Percentiles rank a stretch among this genome's conserved stretches.
phyloP scores from a whole-genome alignment of 1,140 invertebrate genomes.

The Euura lappo region DNA sequence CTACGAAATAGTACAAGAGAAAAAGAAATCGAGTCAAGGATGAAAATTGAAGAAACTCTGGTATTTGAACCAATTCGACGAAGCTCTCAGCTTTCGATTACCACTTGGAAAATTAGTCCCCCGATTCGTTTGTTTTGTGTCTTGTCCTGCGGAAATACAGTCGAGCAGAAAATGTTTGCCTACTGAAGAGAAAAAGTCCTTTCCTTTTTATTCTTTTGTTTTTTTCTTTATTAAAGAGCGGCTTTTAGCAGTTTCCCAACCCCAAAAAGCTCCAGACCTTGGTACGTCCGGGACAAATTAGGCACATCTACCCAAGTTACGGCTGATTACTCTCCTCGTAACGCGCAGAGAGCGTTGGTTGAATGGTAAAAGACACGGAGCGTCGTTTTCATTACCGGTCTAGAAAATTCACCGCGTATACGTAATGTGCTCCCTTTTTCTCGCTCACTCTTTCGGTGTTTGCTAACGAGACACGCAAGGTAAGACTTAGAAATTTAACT shows the following conservation, averaged over 20 bases:
- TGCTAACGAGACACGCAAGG: neutral
- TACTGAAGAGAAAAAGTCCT: no score
- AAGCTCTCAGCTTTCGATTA: neutral
- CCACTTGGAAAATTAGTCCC: neutral
- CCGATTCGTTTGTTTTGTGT: neutral
- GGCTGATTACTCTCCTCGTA: constrained; percentile 41
- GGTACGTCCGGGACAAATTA: constrained; percentile 34
- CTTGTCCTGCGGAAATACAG: no score
- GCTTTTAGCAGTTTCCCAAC: neutral
- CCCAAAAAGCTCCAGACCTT: neutral
- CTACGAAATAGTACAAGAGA: no score
- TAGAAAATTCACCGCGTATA: neutral
- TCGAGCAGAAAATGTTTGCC: no score
- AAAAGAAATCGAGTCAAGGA: no score
- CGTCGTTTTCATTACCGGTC: constrained; percentile 38
- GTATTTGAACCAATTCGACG: neutral
- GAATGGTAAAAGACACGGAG: constrained; percentile 36
- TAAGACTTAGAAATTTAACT: no score
- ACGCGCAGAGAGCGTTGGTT: constrained; percentile 11
- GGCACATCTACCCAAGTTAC: constrained; percentile 35
- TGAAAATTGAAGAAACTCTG: neutral
- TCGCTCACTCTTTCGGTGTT: neutral
- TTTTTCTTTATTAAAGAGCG: neutral
- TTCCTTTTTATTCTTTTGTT: neutral
- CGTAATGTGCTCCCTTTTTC: neutral